Conservation (phyloP, 2,113 vertebrate genomes). For the Aspidoscelis tigris region DNA sequence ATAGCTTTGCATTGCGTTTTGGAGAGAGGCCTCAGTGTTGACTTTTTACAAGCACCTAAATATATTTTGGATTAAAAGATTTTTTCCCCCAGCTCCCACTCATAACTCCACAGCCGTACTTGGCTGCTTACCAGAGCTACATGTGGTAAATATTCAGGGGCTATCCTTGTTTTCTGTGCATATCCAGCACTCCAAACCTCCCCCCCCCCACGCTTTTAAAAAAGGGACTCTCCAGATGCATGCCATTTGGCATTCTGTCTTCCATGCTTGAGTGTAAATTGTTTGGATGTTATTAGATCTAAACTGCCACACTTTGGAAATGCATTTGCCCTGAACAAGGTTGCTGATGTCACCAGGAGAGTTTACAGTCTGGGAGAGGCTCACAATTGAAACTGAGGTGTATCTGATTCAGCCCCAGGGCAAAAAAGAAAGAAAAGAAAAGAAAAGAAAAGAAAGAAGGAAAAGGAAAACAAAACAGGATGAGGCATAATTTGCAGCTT, state of each 20-base stretch:
- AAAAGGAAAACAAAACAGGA: slow-evolving; percentile 38
- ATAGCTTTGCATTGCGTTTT: background rate
- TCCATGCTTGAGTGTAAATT: slow-evolving; percentile 14
- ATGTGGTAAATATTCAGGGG: slow-evolving; percentile 41
- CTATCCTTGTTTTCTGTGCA: slow-evolving; percentile 19
- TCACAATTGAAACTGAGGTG: slow-evolving; percentile 24
- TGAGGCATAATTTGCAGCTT: slow-evolving; percentile 42
- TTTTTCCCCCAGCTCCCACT: background rate
- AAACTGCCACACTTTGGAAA: slow-evolving; percentile 17
- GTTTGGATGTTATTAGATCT: slow-evolving; percentile 33
- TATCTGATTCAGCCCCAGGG: slow-evolving; percentile 39
- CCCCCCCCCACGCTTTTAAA: slow-evolving; percentile 24
- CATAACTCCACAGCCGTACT: background rate
- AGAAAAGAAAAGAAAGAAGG: too few relatives aligned
- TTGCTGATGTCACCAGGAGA: slow-evolving; percentile 41
- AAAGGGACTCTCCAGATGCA: slow-evolving; percentile 60
- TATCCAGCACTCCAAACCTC: slow-evolving; percentile 40
- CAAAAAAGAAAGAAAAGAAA: slow-evolving; percentile 3
- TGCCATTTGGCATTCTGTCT: slow-evolving; percentile 45
- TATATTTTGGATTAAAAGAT: background rate
- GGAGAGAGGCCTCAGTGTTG: too few relatives aligned
- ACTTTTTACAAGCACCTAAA: background rate
- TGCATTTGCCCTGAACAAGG: slow-evolving; percentile 26
- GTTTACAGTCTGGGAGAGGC: slow-evolving; percentile 50
- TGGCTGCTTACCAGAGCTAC: background rate